Conservation (phyloP, 2,888 invertebrate genomes). For the Dysmachus trigonus region DNA sequence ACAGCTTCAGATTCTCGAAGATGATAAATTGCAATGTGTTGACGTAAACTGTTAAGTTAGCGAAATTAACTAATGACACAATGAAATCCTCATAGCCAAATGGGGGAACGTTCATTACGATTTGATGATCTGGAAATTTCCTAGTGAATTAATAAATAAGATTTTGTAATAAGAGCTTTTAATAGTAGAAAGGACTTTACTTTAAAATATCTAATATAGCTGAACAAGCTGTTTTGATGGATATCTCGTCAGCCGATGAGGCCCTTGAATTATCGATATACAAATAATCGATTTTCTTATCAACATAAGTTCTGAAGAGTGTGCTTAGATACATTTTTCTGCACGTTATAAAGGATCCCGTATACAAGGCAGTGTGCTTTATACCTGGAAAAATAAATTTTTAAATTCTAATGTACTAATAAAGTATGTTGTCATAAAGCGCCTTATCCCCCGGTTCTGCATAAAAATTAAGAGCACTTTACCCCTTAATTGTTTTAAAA, state of each 20-base stretch:
- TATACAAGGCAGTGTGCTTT: background rate
- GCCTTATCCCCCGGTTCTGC: too few species aligned
- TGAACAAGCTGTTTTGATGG: background rate
- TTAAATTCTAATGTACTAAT: background rate
- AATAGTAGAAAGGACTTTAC: background rate
- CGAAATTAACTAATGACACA: background rate
- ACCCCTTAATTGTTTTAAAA: too few species aligned
- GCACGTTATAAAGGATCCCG: background rate
- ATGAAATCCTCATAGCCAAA: slow-evolving; percentile 14
- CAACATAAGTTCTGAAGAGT: background rate
- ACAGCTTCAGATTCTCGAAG: background rate
- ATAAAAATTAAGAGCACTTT: too few species aligned
- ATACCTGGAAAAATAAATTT: background rate
- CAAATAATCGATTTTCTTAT: background rate
- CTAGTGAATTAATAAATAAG: background rate
- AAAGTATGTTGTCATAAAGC: too few species aligned
- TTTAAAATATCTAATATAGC: background rate
- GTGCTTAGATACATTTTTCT: background rate
- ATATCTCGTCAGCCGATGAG: background rate
- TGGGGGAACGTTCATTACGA: background rate
- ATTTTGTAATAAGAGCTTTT: background rate
- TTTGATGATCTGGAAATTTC: background rate
- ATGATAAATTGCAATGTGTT: background rate
- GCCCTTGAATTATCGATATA: slow-evolving; percentile 7
- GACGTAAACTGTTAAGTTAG: background rate